These are phyloP conservation scores for Hyperopisus bebe DNA, from an alignment of 2,113 vertebrate species.

Conservation along the genomic window DNA sequence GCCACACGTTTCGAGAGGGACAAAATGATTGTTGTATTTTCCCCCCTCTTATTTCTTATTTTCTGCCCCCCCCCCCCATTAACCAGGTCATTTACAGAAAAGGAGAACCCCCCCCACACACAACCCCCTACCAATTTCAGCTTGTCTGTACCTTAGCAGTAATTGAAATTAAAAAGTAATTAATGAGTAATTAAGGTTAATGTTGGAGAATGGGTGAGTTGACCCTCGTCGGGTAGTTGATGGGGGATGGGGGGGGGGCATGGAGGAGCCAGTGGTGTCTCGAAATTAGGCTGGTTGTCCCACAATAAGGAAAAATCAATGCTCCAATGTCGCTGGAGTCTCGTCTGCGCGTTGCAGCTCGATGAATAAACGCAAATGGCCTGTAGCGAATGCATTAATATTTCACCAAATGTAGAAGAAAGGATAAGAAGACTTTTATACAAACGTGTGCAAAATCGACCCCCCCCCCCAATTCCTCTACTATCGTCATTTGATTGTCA, in stretches of 20 bases:
- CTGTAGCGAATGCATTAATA: slow-evolving; percentile 49
- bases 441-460: slow-evolving; percentile 35
- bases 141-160: neutral
- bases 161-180: neutral
- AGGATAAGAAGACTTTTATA: slow-evolving; percentile 35
- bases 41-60: no score
- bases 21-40: neutral
- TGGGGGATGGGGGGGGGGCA: neutral
- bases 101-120: neutral
- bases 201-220: neutral
- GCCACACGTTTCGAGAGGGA: neutral
- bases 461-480: neutral
- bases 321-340: slow-evolving; percentile 27
- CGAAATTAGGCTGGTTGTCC: slow-evolving; percentile 36
- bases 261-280: slow-evolving; percentile 15
- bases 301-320: slow-evolving; percentile 36
- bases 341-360: slow-evolving; percentile 33
- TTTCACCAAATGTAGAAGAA: slow-evolving; percentile 51
- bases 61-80: neutral
- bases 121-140: neutral
- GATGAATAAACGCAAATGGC: slow-evolving; percentile 45
- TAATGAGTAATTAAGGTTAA: neutral
- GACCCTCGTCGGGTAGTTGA: neutral
- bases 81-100: neutral
- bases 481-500: slow-evolving; percentile 28